A percentile compares a stretch with the other conserved stretches of the same genome.
Conservation (phyloP, 1,140 invertebrate species). For the Chelonus insularis region DNA sequence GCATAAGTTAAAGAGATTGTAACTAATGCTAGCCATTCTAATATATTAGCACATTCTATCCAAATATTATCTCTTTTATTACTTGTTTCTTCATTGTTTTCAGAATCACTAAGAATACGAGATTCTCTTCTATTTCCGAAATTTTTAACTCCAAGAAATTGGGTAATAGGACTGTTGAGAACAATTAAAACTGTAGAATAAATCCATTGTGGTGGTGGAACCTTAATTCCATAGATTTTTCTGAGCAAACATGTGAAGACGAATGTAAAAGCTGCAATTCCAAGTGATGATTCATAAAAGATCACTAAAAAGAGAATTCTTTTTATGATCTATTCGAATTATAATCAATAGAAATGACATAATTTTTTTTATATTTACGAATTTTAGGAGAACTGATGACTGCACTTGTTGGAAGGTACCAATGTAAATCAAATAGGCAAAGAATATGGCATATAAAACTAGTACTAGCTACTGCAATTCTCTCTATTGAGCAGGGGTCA, state of each 20-base stretch:
- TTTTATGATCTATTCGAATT: neutral
- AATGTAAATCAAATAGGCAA: conserved; percentile 53
- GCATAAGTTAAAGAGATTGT: conserved; percentile 36
- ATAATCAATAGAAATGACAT: neutral
- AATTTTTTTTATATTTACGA: conserved; percentile 37
- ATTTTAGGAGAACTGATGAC: conserved; percentile 39
- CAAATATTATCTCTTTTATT: conserved; percentile 33
- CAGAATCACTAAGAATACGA: conserved; percentile 9
- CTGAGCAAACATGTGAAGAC: conserved; percentile 52
- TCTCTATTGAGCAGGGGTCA: conserved; percentile 49
- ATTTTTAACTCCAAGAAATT: conserved; percentile 37
- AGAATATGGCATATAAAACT: conserved; percentile 59
- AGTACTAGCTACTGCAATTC: conserved; percentile 50
- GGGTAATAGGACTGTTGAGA: conserved; percentile 36
- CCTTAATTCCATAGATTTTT: conserved; percentile 40
- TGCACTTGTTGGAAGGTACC: conserved; percentile 55
- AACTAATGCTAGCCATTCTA: conserved; percentile 46
- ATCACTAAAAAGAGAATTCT: conserved; percentile 45
- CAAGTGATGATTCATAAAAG: conserved; percentile 56
- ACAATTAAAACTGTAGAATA: conserved; percentile 34
- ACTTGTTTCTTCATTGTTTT: conserved; percentile 24
- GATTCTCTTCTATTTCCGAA: conserved; percentile 23
- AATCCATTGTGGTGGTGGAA: conserved; percentile 42
- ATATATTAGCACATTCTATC: conserved; percentile 40
- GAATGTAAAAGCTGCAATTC: conserved; percentile 55